phyloP scores from a whole-genome alignment of 2,888 invertebrate species.

The Epinotia ramella region DNA sequence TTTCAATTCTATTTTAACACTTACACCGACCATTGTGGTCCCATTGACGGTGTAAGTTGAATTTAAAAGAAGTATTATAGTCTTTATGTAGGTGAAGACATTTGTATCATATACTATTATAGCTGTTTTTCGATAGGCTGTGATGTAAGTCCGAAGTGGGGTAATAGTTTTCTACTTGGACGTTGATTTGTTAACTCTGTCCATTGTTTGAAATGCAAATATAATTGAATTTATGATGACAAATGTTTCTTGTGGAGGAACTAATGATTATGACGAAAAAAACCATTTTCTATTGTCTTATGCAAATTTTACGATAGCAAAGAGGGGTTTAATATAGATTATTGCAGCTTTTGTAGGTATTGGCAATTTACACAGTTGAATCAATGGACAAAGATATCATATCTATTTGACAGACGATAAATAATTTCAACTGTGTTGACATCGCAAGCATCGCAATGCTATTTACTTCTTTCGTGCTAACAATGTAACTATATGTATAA shows the following conservation, averaged over 20 bases:
- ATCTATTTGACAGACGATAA: no score
- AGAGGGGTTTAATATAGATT: no score
- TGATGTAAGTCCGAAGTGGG: slow-evolving; percentile 18
- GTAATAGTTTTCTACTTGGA: slow-evolving; percentile 14
- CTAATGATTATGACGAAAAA: not conserved
- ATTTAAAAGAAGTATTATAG: slow-evolving; percentile 27
- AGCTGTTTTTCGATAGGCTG: slow-evolving; percentile 5
- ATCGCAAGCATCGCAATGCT: no score
- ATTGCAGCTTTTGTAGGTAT: not conserved
- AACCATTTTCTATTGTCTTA: slow-evolving; percentile 8
- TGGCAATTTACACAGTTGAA: not conserved
- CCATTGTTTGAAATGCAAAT: slow-evolving; percentile 30
- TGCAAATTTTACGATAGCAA: not conserved
- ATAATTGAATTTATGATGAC: slow-evolving; percentile 30
- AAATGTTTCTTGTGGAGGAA: slow-evolving; percentile 7
- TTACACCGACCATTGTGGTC: not conserved
- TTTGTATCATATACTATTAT: slow-evolving; percentile 3
- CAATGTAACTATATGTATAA: no score
- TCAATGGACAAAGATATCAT: no score
- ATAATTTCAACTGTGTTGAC: no score
- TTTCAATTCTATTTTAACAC: slow-evolving; percentile 22
- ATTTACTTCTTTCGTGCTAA: no score
- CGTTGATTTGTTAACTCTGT: slow-evolving; percentile 2
- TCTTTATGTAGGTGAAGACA: slow-evolving; percentile 15
- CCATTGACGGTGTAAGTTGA: slow-evolving; percentile 13